phyloP scores from a whole-genome alignment of 2,888 invertebrate genomes.

The Protodeltote pygarga region DNA sequence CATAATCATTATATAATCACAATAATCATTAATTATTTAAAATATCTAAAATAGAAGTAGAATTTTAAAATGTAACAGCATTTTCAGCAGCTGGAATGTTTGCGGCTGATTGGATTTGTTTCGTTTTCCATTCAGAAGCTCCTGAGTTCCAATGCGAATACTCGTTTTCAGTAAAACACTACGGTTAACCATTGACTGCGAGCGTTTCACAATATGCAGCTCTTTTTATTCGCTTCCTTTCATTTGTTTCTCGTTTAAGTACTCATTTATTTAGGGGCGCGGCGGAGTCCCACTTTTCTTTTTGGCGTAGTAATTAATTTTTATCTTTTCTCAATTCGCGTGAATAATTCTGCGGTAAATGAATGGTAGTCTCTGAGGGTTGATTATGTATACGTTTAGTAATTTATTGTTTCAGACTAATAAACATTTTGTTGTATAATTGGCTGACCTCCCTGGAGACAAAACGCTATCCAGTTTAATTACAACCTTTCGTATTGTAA shows the following conservation, averaged over 20 bases:
- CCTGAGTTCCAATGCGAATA: constrained; percentile 56
- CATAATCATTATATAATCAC: constrained; percentile 6
- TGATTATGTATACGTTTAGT: constrained; percentile 31
- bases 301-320: constrained; percentile 59
- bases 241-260: constrained; percentile 65
- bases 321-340: constrained; percentile 45
- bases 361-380: constrained; percentile 16
- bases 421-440: constrained; percentile 37
- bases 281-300: constrained; percentile 49
- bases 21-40: constrained; percentile 52
- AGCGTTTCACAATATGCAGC: constrained; percentile 65
- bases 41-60: constrained; percentile 50
- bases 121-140: constrained; percentile 64
- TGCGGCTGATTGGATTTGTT: constrained; percentile 77
- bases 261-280: constrained; percentile 62
- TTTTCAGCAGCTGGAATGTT: constrained; percentile 59
- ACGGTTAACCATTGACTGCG: constrained; percentile 65
- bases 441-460: constrained; percentile 14
- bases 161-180: constrained; percentile 65
- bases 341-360: constrained; percentile 36
- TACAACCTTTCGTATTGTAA: constrained; percentile 10
- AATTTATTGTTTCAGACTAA: constrained; percentile 31
- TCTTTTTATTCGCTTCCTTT: constrained; percentile 65
- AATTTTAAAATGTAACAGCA: constrained; percentile 58
- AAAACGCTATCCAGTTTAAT: constrained; percentile 35